phyloP scores from a whole-genome alignment of 2,113 vertebrate genomes.

The Dromas ardeola region DNA sequence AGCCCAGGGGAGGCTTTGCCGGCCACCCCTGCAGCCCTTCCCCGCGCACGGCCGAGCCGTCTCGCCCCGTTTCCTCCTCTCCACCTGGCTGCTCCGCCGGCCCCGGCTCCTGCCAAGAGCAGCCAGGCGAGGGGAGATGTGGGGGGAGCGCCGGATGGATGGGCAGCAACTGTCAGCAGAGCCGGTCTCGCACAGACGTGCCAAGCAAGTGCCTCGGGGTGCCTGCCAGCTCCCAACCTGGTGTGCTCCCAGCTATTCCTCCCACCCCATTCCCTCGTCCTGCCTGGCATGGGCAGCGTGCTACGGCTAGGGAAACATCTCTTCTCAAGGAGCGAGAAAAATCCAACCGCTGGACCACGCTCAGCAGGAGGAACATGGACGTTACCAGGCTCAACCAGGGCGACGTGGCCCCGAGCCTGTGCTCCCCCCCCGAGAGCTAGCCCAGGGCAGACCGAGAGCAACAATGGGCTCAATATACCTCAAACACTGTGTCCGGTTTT shows the following conservation, averaged over 20 bases:
- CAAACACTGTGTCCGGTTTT: neutral
- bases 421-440: too few relatives aligned
- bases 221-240: neutral
- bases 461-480: neutral
- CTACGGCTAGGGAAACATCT: accelerated
- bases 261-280: neutral
- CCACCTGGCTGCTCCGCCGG: neutral
- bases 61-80: conserved; percentile 7
- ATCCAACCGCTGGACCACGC: accelerated
- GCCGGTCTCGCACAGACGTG: neutral
- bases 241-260: neutral
- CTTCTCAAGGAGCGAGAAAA: neutral
- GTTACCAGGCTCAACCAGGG: accelerated
- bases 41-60: neutral
- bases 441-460: neutral
- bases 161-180: neutral
- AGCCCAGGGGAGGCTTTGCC: neutral
- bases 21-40: neutral
- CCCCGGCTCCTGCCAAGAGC: conserved; percentile 10
- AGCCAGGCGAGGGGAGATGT: neutral
- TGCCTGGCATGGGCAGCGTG: accelerated
- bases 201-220: neutral
- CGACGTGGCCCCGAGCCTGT: accelerated
- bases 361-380: neutral
- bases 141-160: neutral